Percentiles rank a stretch among this genome's conserved stretches.
Conservation (phyloP, 1,140 invertebrate genomes). For the Pinna nobilis region DNA sequence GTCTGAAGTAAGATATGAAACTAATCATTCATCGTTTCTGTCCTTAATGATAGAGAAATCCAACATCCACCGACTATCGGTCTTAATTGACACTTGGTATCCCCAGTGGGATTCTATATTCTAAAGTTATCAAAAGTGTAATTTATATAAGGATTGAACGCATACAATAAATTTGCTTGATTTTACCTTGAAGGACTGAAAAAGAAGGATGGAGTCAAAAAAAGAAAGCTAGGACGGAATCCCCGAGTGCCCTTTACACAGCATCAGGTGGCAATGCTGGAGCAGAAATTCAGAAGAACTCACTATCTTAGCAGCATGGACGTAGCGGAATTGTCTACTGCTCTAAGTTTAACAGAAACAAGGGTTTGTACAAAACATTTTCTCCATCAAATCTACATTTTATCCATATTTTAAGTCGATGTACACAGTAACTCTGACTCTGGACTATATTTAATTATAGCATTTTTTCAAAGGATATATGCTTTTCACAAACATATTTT, state of each 20-base stretch:
- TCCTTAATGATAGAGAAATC: conserved; percentile 13
- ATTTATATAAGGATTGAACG: conserved; percentile 18
- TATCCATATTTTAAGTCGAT: too few relatives aligned
- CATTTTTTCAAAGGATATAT: too few relatives aligned
- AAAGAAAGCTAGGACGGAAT: conserved; percentile 77
- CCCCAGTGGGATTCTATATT: conserved; percentile 19
- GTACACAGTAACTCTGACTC: too few relatives aligned
- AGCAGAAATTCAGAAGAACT: conserved; percentile 78
- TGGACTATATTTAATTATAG: too few relatives aligned
- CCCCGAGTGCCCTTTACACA: conserved; percentile 81
- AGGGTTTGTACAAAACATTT: conserved; percentile 76
- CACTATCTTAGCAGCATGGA: conserved; percentile 80
- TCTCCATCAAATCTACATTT: too few relatives aligned
- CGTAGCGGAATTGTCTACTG: conserved; percentile 77
- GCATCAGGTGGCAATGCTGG: conserved; percentile 78
- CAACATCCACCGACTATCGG: conserved; percentile 15
- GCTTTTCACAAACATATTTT: too few relatives aligned
- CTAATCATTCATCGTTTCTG: too few relatives aligned
- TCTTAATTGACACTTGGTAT: conserved; percentile 8
- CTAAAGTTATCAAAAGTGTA: conserved; percentile 5
- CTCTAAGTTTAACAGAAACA: conserved; percentile 79
- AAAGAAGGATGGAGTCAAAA: conserved; percentile 72
- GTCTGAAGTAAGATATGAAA: too few relatives aligned
- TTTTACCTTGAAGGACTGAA: conserved; percentile 52
- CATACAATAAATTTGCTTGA: not conserved